Evolutionary conservation across 2,113 vertebrate species (phyloP), one percentile per base, ranked within the genome.

Genomic region (Ophiodon elongatus): DNA sequence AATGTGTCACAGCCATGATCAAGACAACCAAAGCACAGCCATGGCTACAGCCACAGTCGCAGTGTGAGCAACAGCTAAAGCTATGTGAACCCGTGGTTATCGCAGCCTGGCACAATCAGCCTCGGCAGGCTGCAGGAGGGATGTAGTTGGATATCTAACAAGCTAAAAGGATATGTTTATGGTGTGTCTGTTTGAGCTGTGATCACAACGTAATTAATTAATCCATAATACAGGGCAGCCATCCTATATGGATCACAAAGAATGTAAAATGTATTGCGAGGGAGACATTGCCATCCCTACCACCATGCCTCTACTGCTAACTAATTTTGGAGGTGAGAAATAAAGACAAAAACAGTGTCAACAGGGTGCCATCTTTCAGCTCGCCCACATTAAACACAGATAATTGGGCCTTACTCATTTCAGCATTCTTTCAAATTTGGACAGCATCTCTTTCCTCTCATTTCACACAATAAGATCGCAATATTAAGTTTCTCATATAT

Each of bases 401-500:
- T 63, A 4, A 54, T 6, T 47, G 43, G 63, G 39, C 8, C 3
- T 39, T 13, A n/a, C n/a, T 45, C 7, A 27, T 74, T 59, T 86
- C 47, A 74, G 64, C 33, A 68, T 64, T 72, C 5, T 29, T 7
- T 0, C 13, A 47, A 33, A 57, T 17, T 25, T 72, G 25, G 2
- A n/a, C 31, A 25, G 4, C 3, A 0, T 64, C 17, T 62, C 43
- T 75, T 69, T 73, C 45, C 27, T 64, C 21, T 23, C 0, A 33
- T 66, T 64, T 82, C 35, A 62, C 23, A 27, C 9, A 23, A 50
- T 52, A 31, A 37, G 27, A 68, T 11, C 10, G n/a, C 17, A 27
- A 76, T 80, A 82, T 70, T 73, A 56, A 31, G 73, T 75, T 76
- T 82, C 56, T 57, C 25, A 41, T 52, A 31, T 9, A 73, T 75